A percentile compares a stretch with the other conserved stretches of the same genome.
Evolutionary conservation across 2,797 vertebrate genomes (phyloP).

Genomic region (Delichon dasypus): DNA sequence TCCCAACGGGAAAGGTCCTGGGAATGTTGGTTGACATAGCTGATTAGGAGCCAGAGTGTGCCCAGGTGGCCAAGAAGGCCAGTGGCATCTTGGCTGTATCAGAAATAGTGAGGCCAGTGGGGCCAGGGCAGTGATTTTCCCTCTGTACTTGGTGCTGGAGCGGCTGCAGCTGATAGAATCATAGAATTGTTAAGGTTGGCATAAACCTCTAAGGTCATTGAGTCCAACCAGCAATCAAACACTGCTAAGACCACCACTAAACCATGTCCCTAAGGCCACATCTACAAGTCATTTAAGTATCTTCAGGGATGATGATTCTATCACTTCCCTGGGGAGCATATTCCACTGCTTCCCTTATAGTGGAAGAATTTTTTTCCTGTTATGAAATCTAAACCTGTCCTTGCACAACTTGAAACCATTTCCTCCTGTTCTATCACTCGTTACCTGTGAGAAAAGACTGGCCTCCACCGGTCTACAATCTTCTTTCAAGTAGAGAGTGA

Average conservation of each 20-base stretch:
- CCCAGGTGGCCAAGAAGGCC: neutral
- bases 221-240: neutral
- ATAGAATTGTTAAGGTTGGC: neutral
- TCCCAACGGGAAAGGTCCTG: neutral
- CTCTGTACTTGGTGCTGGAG: neutral
- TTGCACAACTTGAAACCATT: neutral
- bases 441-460: neutral
- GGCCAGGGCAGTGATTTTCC: neutral
- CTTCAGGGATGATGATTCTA: neutral
- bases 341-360: neutral
- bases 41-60: neutral
- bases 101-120: neutral
- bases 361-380: neutral
- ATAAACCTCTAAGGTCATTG: neutral
- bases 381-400: neutral
- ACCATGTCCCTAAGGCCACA: neutral
- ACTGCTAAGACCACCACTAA: neutral
- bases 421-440: neutral
- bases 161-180: neutral
- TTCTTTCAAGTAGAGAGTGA: neutral
- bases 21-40: neutral
- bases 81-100: neutral
- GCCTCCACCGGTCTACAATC: no score
- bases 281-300: neutral
- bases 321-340: neutral